A percentile compares a stretch with the other conserved stretches of the same genome.
phyloP scores from a whole-genome alignment of 2,113 vertebrate genomes.

The Fulmarus glacialis region DNA sequence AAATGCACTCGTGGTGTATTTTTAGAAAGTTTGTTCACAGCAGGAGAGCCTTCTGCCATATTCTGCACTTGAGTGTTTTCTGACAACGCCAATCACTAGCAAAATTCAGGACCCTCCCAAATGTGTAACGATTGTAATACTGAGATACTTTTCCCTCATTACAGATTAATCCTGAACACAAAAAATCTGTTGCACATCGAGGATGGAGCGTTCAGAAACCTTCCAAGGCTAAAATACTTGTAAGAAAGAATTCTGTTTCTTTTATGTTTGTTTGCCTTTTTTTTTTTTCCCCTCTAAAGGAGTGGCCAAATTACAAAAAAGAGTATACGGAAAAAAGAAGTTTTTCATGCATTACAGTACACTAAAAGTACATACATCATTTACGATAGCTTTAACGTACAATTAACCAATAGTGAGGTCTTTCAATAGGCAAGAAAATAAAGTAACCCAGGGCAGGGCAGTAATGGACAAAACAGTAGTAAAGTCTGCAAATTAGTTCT shows the following conservation, averaged over 20 bases:
- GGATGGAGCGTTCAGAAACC: slow-evolving; percentile 85
- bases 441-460: background rate
- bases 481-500: background rate
- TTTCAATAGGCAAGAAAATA: background rate
- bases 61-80: background rate
- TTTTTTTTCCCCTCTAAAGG: background rate
- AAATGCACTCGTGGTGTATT: background rate
- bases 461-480: background rate
- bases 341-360: background rate
- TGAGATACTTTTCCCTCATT: slow-evolving; percentile 20
- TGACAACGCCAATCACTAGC: background rate
- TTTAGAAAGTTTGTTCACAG: background rate
- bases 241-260: slow-evolving; percentile 71
- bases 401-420: background rate
- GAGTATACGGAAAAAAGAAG: background rate
- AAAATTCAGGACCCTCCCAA: background rate
- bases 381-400: background rate
- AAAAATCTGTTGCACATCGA: slow-evolving; percentile 85
- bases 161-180: slow-evolving; percentile 86
- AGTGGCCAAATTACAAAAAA: background rate
- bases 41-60: background rate
- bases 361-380: background rate
- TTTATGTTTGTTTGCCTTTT: background rate
- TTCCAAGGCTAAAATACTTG: slow-evolving; percentile 88
- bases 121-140: background rate